Evolutionary conservation across 2,797 vertebrate species (phyloP).

Genomic region (Eutrigla gurnardus): DNA sequence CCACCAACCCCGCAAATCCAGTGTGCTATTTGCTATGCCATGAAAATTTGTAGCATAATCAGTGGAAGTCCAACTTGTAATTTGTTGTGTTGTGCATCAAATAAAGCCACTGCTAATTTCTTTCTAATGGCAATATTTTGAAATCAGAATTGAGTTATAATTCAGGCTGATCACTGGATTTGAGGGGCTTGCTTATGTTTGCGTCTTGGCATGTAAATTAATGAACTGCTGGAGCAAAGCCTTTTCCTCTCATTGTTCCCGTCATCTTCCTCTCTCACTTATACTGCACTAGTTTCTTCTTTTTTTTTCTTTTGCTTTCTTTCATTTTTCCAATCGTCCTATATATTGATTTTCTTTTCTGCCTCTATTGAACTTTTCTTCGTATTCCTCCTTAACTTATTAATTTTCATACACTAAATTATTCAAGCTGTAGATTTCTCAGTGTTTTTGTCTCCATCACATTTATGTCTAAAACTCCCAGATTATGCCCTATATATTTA

Average conservation of each 20-base stretch:
- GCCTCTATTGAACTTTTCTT: neutral
- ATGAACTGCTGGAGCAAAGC: constrained; percentile 72
- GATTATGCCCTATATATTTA: neutral
- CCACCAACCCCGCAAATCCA: constrained; percentile 67
- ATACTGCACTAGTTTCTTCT: neutral
- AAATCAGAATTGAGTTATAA: neutral
- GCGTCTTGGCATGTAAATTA: constrained; percentile 75
- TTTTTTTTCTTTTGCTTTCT: constrained; percentile 16
- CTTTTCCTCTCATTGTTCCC: constrained; percentile 33
- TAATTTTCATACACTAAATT: constrained; percentile 17
- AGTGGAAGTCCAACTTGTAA: neutral
- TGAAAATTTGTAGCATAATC: neutral
- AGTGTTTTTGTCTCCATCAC: constrained; percentile 28
- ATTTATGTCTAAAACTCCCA: constrained; percentile 28
- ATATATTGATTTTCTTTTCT: neutral
- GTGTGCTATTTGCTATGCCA: neutral
- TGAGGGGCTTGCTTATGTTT: constrained; percentile 60
- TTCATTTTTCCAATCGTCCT: constrained; percentile 1
- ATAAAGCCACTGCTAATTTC: constrained; percentile 2
- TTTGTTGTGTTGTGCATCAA: neutral
- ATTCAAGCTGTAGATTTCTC: constrained; percentile 27
- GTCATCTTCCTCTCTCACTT: constrained; percentile 39
- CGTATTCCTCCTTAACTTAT: neutral
- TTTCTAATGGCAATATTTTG: neutral
- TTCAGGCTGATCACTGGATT: constrained; percentile 56